Evolutionary conservation across 2,113 vertebrate genomes (phyloP).

Genomic region (Notechis scutatus): DNA sequence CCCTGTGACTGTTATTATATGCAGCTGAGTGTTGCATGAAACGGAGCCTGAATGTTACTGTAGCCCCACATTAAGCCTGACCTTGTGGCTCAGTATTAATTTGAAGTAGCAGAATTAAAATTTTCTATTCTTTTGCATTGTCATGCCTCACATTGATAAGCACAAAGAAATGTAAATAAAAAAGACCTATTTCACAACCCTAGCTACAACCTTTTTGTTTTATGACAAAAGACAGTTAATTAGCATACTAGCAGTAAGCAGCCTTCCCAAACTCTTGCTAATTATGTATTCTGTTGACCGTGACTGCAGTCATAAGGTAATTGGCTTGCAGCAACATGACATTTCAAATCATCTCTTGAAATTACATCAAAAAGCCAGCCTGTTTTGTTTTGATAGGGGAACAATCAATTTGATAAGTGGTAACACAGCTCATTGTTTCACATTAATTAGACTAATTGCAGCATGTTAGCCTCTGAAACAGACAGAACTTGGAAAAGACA

Average conservation of each 20-base stretch:
- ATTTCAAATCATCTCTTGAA: conserved; percentile 93
- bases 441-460: conserved; percentile 94
- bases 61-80: conserved; percentile 31
- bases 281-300: conserved; percentile 87
- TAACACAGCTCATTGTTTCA: conserved; percentile 90
- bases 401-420: conserved; percentile 96
- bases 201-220: conserved; percentile 76
- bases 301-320: conserved; percentile 88
- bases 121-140: conserved; percentile 74
- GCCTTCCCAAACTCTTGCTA: conserved; percentile 81
- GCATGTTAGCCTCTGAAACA: conserved; percentile 83
- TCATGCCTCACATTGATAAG: conserved; percentile 73
- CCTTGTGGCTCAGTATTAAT: conserved; percentile 62
- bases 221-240: conserved; percentile 86
- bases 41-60: background rate
- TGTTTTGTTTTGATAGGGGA: conserved; percentile 89
- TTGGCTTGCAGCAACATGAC: conserved; percentile 91
- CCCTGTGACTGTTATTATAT: background rate
- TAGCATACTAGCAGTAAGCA: conserved; percentile 83
- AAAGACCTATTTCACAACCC: conserved; percentile 74
- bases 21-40: fast-evolving
- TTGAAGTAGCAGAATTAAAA: conserved; percentile 68
- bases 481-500: conserved; percentile 78
- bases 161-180: conserved; percentile 80
- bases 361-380: conserved; percentile 88